phyloP scores from a whole-genome alignment of 2,888 invertebrate species.

The Eueremaeus valkanovi region DNA sequence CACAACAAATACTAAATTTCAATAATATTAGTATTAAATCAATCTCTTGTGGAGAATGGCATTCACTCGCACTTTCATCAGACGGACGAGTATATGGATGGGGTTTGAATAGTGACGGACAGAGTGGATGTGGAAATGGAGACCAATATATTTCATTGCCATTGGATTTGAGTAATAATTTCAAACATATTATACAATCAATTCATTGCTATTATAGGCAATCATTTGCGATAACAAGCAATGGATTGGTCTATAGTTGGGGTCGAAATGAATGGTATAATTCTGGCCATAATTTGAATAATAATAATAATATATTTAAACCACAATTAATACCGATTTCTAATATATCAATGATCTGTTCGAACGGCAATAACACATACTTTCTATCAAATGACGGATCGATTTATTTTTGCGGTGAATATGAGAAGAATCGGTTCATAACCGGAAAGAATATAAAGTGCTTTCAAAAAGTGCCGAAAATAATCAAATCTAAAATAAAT shows the following conservation, averaged over 20 bases:
- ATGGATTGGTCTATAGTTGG: neutral
- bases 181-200: neutral
- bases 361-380: neutral
- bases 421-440: too few species aligned
- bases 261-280: neutral
- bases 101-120: too few species aligned
- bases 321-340: neutral
- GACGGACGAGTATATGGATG: too few species aligned
- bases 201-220: neutral
- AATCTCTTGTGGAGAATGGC: too few species aligned
- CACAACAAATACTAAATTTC: neutral
- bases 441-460: neutral
- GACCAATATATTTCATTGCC: too few species aligned
- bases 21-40: too few species aligned
- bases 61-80: too few species aligned
- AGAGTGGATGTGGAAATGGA: too few species aligned
- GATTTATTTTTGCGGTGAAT: neutral
- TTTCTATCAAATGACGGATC: neutral
- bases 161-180: too few species aligned
- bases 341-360: neutral
- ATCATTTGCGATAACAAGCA: too few species aligned
- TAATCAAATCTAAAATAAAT: conserved; percentile 50
- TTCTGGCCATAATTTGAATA: neutral
- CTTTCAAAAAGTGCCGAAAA: neutral
- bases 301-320: neutral